Percentiles rank a stretch among this genome's conserved stretches.
These are phyloP conservation scores for Cyanoderma ruficeps DNA, from an alignment of 2,113 vertebrate species.

Conservation along the genomic window DNA sequence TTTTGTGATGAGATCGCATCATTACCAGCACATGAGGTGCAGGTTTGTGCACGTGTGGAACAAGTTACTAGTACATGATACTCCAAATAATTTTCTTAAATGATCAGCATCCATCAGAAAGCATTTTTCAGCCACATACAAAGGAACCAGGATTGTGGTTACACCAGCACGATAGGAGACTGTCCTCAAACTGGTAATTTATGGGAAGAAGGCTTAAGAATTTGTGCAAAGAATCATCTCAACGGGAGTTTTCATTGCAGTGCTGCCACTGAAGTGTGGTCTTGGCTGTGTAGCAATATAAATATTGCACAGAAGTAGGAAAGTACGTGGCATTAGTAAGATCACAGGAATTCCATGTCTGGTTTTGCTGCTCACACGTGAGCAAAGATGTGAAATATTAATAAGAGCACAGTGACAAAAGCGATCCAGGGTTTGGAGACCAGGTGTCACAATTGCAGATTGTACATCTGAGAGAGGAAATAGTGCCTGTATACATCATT, in stretches of 20 bases:
- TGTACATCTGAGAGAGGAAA: not conserved
- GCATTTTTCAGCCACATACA: not conserved
- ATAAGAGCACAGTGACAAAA: not conserved
- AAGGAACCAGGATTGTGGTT: not conserved
- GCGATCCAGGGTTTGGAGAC: not conserved
- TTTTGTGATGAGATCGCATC: not conserved
- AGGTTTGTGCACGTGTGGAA: not conserved
- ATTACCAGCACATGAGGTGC: not conserved
- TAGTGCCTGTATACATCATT: not conserved
- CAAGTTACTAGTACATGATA: not conserved
- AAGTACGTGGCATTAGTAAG: not conserved
- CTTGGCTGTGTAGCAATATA: conserved; percentile 33
- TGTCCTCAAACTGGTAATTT: not conserved
- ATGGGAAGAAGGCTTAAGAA: not conserved
- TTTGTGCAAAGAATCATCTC: not conserved
- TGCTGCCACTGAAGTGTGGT: not conserved
- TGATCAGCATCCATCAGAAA: not conserved
- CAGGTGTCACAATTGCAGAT: not conserved
- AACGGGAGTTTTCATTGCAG: not conserved
- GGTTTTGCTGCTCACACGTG: not conserved
- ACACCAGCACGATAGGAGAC: not conserved
- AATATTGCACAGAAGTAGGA: conserved; percentile 22
- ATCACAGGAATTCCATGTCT: not conserved
- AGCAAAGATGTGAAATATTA: not conserved
- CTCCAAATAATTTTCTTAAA: not conserved